A percentile compares a stretch with the other conserved stretches of the same genome.
These are phyloP conservation scores for Zygaena filipendulae DNA, from an alignment of 2,888 invertebrate species.

Conservation along the genomic window DNA sequence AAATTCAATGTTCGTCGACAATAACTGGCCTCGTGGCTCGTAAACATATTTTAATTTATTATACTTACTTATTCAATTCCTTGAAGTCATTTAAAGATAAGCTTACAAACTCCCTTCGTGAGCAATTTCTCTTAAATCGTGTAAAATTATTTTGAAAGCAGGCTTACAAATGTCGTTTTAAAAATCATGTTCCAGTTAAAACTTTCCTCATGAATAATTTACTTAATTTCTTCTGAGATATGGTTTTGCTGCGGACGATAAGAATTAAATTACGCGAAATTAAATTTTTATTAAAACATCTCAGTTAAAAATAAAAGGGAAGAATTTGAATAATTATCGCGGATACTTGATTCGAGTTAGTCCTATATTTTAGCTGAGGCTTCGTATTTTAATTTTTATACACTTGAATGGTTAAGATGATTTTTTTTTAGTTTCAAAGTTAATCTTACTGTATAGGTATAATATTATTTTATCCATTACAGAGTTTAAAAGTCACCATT, in stretches of 20 bases:
- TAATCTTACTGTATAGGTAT: no score
- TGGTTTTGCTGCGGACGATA: constrained; percentile 58
- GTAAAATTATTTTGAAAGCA: constrained; percentile 38
- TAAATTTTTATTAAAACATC: constrained; percentile 56
- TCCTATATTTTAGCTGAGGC: constrained; percentile 31
- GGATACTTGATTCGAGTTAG: constrained; percentile 24
- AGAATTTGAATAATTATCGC: constrained; percentile 55
- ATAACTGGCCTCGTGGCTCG: no score
- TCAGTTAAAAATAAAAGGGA: constrained; percentile 52
- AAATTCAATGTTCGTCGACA: no score
- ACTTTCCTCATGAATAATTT: constrained; percentile 67
- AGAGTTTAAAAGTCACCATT: no score
- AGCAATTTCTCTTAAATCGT: no score
- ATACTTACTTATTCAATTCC: no score
- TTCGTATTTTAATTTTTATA: constrained; percentile 22
- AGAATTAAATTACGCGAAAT: constrained; percentile 61
- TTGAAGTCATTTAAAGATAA: no score
- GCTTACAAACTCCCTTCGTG: no score
- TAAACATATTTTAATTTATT: no score
- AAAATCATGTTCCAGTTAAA: constrained; percentile 64
- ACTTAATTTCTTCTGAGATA: constrained; percentile 62
- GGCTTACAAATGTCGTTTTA: constrained; percentile 63
- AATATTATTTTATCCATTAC: no score
- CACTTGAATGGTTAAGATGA: no score
- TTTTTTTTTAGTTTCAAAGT: no score